Percentiles rank a stretch among this genome's conserved stretches.
Conservation (phyloP, 2,888 invertebrate species). For the Anticlea derivata region DNA sequence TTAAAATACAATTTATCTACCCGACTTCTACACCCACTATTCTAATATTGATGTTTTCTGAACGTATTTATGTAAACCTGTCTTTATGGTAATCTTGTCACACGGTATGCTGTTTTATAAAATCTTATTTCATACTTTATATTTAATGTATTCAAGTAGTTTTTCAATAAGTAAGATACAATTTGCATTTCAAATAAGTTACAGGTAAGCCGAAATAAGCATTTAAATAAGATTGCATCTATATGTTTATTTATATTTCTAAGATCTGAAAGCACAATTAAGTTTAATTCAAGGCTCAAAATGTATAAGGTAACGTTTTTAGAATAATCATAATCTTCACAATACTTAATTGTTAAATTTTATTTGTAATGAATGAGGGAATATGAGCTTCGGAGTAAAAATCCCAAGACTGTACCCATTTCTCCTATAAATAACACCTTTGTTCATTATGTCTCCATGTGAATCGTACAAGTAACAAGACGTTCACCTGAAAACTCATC, state of each 20-base stretch:
- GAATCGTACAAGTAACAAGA: too few species aligned
- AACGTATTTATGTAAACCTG: constrained; percentile 1
- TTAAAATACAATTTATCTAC: background rate
- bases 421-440: too few species aligned
- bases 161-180: background rate
- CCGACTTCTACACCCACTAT: constrained; percentile 13
- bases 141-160: background rate
- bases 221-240: too few species aligned
- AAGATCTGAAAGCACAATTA: constrained; percentile 28
- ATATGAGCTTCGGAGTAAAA: too few species aligned
- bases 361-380: too few species aligned
- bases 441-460: too few species aligned
- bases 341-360: too few species aligned
- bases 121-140: constrained; percentile 9
- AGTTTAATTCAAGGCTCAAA: constrained; percentile 18
- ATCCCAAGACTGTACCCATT: too few species aligned
- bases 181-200: constrained; percentile 5
- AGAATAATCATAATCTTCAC: too few species aligned
- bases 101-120: constrained; percentile 11
- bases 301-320: too few species aligned
- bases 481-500: too few species aligned
- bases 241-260: constrained; percentile 11
- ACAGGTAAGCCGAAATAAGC: too few species aligned
- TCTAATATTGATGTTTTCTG: constrained; percentile 7
- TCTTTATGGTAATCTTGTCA: background rate